A percentile compares a stretch with the other conserved stretches of the same genome.
These are phyloP conservation scores for Harlomillsia oculata DNA, from an alignment of 1,140 invertebrate species.

Conservation along the genomic window DNA sequence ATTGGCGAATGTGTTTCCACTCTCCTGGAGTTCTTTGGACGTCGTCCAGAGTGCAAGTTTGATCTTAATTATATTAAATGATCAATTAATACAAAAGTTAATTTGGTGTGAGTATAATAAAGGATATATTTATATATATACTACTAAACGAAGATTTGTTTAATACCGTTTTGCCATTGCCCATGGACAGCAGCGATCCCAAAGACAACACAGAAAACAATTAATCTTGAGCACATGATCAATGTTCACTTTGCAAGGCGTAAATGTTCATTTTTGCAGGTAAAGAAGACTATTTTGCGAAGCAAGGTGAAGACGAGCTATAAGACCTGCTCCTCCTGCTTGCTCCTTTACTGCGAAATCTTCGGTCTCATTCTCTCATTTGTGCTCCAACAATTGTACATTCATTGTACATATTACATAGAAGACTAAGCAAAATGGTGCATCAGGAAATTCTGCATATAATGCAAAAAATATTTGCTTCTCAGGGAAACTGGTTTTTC, in stretches of 20 bases:
- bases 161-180: not conserved
- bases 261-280: too few species aligned
- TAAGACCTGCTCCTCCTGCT: not conserved
- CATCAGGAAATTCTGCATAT: not conserved
- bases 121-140: not conserved
- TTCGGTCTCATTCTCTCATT: not conserved
- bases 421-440: not conserved
- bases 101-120: too few species aligned
- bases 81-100: too few species aligned
- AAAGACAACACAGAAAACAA: too few species aligned
- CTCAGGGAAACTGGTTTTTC: conserved; percentile 12
- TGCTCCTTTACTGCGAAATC: not conserved
- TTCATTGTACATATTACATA: not conserved
- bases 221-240: too few species aligned
- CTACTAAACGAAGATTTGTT: not conserved
- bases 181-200: too few species aligned
- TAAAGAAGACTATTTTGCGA: too few species aligned
- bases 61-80: not conserved
- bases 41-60: conserved; percentile 21
- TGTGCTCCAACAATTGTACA: not conserved
- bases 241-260: too few species aligned
- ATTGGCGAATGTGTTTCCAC: conserved; percentile 16
- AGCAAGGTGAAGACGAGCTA: not conserved
- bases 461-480: conserved; percentile 2
- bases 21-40: conserved; percentile 15